These are phyloP conservation scores for Teinopalpus imperialis DNA, from an alignment of 2,888 invertebrate genomes.

Conservation along the genomic window DNA sequence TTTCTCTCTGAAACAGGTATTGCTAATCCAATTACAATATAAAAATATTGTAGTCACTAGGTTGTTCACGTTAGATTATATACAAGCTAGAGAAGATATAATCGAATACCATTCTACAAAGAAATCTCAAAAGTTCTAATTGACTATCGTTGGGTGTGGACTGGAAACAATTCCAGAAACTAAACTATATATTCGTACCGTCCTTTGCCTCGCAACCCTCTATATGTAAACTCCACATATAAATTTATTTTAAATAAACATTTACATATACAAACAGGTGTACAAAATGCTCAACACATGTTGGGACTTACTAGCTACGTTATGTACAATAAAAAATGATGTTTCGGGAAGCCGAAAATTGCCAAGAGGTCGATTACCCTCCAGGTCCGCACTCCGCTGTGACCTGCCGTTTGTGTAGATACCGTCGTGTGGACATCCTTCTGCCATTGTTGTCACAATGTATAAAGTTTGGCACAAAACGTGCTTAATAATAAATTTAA, in stretches of 20 bases:
- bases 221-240: slow-evolving; percentile 57
- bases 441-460: slow-evolving; percentile 38
- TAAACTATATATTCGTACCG: slow-evolving; percentile 56
- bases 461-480: slow-evolving; percentile 65
- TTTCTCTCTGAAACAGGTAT: slow-evolving; percentile 55
- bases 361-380: slow-evolving; percentile 33
- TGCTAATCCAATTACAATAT: slow-evolving; percentile 49
- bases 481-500: slow-evolving; percentile 57
- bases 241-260: slow-evolving; percentile 68
- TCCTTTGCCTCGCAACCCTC: slow-evolving; percentile 54
- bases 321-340: slow-evolving; percentile 66
- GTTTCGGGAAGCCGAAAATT: slow-evolving; percentile 39
- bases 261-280: slow-evolving; percentile 77
- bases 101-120: slow-evolving; percentile 64
- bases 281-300: slow-evolving; percentile 70
- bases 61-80: slow-evolving; percentile 52
- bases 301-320: slow-evolving; percentile 62
- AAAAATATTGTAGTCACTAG: slow-evolving; percentile 39
- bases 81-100: slow-evolving; percentile 59
- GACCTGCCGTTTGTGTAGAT: slow-evolving; percentile 1
- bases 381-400: slow-evolving; percentile 28
- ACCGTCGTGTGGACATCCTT: background rate
- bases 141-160: slow-evolving; percentile 82
- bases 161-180: slow-evolving; percentile 70
- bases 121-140: slow-evolving; percentile 78